These are phyloP conservation scores for Egretta garzetta DNA, from an alignment of 2,113 vertebrate genomes.

Conservation along the genomic window DNA sequence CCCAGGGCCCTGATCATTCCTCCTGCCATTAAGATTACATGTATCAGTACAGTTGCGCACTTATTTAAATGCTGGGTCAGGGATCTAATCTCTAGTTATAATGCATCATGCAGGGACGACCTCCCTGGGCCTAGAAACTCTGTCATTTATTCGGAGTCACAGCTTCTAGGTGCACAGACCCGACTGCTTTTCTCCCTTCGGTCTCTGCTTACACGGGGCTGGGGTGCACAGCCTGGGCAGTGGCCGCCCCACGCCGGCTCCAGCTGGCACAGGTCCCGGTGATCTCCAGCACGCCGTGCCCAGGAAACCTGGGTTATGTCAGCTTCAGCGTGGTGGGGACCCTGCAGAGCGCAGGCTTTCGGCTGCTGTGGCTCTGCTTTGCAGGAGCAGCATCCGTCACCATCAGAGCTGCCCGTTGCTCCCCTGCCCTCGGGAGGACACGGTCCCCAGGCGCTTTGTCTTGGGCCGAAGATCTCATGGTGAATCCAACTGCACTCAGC, in stretches of 20 bases:
- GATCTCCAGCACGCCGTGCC: not conserved
- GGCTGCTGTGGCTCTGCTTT: not conserved
- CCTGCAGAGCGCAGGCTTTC: rapidly evolving
- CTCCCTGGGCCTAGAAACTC: not conserved
- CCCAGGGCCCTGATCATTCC: not conserved
- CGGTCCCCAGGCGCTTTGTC: not conserved
- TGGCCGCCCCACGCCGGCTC: rapidly evolving
- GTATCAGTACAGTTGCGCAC: not conserved
- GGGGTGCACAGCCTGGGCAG: rapidly evolving
- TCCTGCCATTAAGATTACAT: not conserved
- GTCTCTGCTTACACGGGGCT: not conserved
- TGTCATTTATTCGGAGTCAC: not conserved
- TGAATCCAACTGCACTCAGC: not conserved
- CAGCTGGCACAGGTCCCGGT: not conserved
- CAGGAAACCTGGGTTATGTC: not conserved
- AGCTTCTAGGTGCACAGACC: not conserved
- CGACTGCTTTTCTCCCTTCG: not conserved
- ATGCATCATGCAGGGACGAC: not conserved
- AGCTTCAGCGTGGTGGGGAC: not conserved
- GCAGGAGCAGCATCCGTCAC: not conserved
- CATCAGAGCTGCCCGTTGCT: rapidly evolving
- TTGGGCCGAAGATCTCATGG: not conserved
- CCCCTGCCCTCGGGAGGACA: not conserved
- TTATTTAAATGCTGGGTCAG: not conserved
- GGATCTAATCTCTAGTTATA: not conserved